Base-by-base conservation (phyloP, 2,113 vertebrate species). In the Willisornis vidua region DNA sequence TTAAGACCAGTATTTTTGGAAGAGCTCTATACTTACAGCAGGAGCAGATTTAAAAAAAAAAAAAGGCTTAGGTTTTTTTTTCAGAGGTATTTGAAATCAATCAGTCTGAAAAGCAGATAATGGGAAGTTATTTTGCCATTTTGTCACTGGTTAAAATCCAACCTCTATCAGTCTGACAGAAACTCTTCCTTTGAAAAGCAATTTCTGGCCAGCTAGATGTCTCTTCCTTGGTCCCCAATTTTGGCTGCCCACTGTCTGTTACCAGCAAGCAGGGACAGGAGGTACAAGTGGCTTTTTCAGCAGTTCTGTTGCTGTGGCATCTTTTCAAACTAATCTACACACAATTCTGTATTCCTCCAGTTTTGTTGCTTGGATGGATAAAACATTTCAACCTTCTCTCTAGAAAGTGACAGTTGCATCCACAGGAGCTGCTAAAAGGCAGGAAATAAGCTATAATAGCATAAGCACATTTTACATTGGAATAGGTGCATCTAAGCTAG, bases 321-420 rank as follows among this genome's bases (percentile, higher is more conserved):
- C n/a, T 88, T 71, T 93, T 85, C 87, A 83, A 83, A 67, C 51
- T 88, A 37, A 83, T 94, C 59, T 89, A 13, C 54, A 70, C 58
- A 49, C 62, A 89, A 19, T 70, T 94, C 81, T 45, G 6, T 87
- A 33, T 94, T 85, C 55, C 68, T 77, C 8, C 48, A 74, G 29
- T 67, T 87, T 63, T 91, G 26, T 76, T 73, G 43, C 73, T 91
- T 80, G 55, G 29, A 48, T 83, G 66, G 87, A 58, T 95, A 76
- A 95, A 94, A 88, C 33, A 81, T 84, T 86, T 91, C 67, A 96
- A 5, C 82, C 37, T 70, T 26, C 39, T 81, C 39, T 84, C 35
- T 77, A 52, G 61, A 81, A 93, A 90, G 28, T 67, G 79, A 62
- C 48, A 57, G 35, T 39, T 81, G 55, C 51, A 90, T 25, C 72